Evolutionary conservation across 2,113 vertebrate species (phyloP).

Genomic region (Zosterops pallidus): DNA sequence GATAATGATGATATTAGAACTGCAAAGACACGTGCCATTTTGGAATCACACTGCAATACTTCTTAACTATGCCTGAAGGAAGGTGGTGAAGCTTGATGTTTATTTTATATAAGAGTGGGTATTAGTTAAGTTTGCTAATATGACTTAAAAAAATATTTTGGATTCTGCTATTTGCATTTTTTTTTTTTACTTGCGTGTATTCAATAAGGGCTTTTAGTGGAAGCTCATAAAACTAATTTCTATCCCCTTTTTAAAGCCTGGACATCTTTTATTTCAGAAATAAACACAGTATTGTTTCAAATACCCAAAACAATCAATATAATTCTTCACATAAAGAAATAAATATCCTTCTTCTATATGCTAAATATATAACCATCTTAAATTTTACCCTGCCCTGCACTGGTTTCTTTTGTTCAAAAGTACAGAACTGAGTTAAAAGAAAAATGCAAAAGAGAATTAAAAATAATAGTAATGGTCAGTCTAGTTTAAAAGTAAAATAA

Average conservation of each 20-base stretch:
- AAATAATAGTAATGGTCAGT: not conserved
- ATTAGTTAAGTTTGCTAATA: conserved; percentile 32
- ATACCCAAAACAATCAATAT: not conserved
- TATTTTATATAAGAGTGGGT: conserved; percentile 29
- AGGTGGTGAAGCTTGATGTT: conserved; percentile 34
- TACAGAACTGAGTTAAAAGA: not conserved
- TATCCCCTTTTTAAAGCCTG: not conserved
- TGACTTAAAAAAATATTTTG: not conserved
- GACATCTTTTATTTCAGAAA: not conserved
- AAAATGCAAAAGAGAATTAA: not conserved
- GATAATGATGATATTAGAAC: conserved; percentile 72
- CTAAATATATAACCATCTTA: not conserved
- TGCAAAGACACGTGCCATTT: conserved; percentile 67
- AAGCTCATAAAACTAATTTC: not conserved
- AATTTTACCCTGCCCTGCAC: not conserved
- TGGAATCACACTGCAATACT: conserved; percentile 52
- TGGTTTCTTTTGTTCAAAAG: not conserved
- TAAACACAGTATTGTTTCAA: not conserved
- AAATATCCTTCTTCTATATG: not conserved
- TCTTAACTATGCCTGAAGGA: conserved; percentile 30
- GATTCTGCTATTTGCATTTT: not conserved
- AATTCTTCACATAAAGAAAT: not conserved
- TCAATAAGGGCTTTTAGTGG: not conserved
- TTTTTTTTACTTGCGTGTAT: not conserved
- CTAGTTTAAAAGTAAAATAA: not conserved